Base-by-base conservation (phyloP, 1,140 invertebrate genomes). In the Drosophila nasuta region DNA sequence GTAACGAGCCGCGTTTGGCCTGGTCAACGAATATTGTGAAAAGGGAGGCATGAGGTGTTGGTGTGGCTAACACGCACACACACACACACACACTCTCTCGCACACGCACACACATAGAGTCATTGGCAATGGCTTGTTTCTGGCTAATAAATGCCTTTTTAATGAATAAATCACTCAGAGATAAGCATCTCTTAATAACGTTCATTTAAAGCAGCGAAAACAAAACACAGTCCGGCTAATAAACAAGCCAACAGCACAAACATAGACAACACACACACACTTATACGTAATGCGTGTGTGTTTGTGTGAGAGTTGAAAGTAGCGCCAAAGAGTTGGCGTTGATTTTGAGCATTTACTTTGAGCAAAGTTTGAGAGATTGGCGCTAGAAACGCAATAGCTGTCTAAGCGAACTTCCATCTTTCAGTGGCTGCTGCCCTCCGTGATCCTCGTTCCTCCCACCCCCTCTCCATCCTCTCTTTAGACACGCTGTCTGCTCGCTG, bases 81-180 rank as follows among this genome's bases (percentile, higher is more conserved):
- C 46, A 58, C 76, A 77, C 76, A 63, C 82, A 85, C 70, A 76
- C 66, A 35, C 43, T 43, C 56, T 45, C 41, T 49, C 51, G n/a
- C 25, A 33, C 25, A 41, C 10, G 13, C 13, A 54, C 5, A 70
- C 3, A 28, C 1, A 15, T 11, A 13, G 20, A 46, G 8, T 5
- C 48, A 60, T 54, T 68, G 71, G 64, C 65, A 68, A 43, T 74
- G 65, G 41, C 70, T 77, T 79, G 88, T 83, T 83, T 91, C 78
- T 81, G 73, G 81, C 79, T 91, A 89, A 91, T 91, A 91, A 91
- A 91, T 91, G 85, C 76, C 79, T 82, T 91, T 89, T 91, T 91
- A 91, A 89, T 89, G 89, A 89, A 91, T 91, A 91, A 91, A 91
- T 91, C 88, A 91, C 88, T 91, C 85, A 73, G 76, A 77, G 88